Base-by-base conservation (phyloP, 2,888 invertebrate species). In the Lysandra coridon region DNA sequence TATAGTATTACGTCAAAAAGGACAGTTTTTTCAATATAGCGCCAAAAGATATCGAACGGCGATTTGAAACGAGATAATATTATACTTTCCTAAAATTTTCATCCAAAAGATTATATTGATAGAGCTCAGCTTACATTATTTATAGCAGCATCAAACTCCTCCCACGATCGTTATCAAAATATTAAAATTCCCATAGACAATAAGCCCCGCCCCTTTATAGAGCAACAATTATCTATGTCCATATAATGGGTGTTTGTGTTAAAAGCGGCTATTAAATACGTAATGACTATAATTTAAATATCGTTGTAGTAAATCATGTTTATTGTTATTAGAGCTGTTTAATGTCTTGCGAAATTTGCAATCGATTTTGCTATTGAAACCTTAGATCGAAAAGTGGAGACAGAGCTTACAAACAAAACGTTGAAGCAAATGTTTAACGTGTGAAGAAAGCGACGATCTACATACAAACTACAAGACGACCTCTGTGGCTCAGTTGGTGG, bases 151-250 rank as follows among this genome's bases (percentile, higher is more conserved):
- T 57, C 57, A 57, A 62, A 30, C 79, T 23, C 79, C 57, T 84
- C 87, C 84, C 86, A 85, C 88, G 92, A 92, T 92, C 84, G 87
- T 89, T 88, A 92, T 93, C 92, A 85, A 85, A 87, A 89, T 87
- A 86, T 89, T 90, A 89, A 91, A 90, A 91, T 81, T 84, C 86
- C 87, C 88, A 90, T 88, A 88, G 88, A 87, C 88, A 90, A 89
- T 90, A 89, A 87, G 88, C 81, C 85, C 88, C 92, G 92, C 93
- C 93, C 87, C 84, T 86, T 79, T 81, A 83, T 84, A 85, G 84
- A 83, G 82, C 82, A 80, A 83, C 83, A 85, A 83, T 83, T 82
- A 84, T 79, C 79, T 76, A 82, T 82, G 80, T 81, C 79, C 80
- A 79, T 78, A 79, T 80, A 75, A 79, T 79, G 64, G 49, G 62